These are phyloP conservation scores for Agrilus planipennis DNA, from an alignment of 1,140 invertebrate genomes.

Conservation along the genomic window DNA sequence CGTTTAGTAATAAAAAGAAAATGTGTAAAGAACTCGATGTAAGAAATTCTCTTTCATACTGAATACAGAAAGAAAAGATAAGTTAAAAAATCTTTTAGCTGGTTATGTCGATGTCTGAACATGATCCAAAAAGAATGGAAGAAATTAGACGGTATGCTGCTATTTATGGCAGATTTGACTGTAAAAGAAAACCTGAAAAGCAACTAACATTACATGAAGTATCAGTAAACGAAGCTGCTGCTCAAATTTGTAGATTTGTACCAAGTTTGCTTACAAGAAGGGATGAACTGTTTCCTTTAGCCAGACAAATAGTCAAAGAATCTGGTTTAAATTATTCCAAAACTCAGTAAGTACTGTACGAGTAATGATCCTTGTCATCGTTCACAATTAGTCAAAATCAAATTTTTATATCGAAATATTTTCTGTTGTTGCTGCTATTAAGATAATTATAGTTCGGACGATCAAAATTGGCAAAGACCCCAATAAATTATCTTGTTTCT, in stretches of 20 bases:
- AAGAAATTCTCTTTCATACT: conserved; percentile 17
- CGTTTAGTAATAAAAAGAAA: conserved; percentile 83
- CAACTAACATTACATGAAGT: conserved; percentile 93
- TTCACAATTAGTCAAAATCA: too few species aligned
- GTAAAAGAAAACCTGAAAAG: conserved; percentile 90
- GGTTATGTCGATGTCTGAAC: conserved; percentile 80
- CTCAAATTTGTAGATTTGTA: conserved; percentile 83
- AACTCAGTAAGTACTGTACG: conserved; percentile 26
- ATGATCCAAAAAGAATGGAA: conserved; percentile 80
- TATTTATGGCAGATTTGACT: conserved; percentile 94
- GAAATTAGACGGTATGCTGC: conserved; percentile 91
- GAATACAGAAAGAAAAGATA: too few species aligned
- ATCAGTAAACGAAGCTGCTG: conserved; percentile 94
- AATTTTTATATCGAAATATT: too few species aligned
- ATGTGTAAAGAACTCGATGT: conserved; percentile 86
- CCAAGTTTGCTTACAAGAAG: conserved; percentile 81
- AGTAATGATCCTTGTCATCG: background rate
- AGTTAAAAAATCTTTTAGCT: conserved; percentile 39
- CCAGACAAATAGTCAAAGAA: conserved; percentile 85
- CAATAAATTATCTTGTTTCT: too few species aligned
- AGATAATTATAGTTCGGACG: too few species aligned
- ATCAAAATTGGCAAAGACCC: too few species aligned
- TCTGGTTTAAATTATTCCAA: conserved; percentile 67
- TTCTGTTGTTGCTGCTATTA: too few species aligned
- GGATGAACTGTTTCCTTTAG: conserved; percentile 90